Evolutionary conservation across 2,888 invertebrate genomes (phyloP), one percentile per base, ranked within the genome.

Genomic region (Cordylochernes scorpioides): DNA sequence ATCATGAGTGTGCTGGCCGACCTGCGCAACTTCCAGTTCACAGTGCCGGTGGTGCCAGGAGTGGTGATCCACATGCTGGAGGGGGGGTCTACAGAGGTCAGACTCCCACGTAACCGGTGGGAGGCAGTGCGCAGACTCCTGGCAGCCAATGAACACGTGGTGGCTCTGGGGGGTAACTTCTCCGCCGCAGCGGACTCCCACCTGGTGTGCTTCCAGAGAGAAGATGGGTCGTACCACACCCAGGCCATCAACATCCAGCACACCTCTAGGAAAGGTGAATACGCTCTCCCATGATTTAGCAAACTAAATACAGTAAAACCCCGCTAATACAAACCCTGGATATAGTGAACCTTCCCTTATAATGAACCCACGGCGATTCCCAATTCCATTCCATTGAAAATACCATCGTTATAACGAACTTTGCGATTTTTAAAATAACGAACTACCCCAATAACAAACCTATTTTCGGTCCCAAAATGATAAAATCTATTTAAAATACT

Each of bases 221-320:
- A 57, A 25, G 71, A 71, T 44, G 65, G 65, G 28, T 53, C 50
- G 37, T 80, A 78, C 49, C 68, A 71, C 36, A 78, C 78, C 1
- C 75, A 78, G 48, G 73, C 78, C 6, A 77, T 82, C 39, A 75
- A 74, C 46, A 75, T 75, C 38, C 70, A 74, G 46, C 72, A 71
- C 41, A 69, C 71, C 47, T 71, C 72, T 1, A 56, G 73, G 39
- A 69, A 67, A 62, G 66, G 71, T 71, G 46, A 18, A 32, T 15
- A 12, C n/a, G n/a, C n/a, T n/a, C n/a, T n/a, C n/a, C n/a, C n/a
- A n/a, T n/a, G n/a, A n/a, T n/a, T n/a, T n/a, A n/a, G n/a, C n/a
- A n/a, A n/a, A n/a, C n/a, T n/a, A n/a, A n/a, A n/a, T n/a, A n/a
- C n/a, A n/a, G n/a, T n/a, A n/a, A n/a, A n/a, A n/a, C n/a, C n/a